Evolutionary conservation across 2,113 vertebrate genomes (phyloP).

Genomic region (Ciconia maguari): DNA sequence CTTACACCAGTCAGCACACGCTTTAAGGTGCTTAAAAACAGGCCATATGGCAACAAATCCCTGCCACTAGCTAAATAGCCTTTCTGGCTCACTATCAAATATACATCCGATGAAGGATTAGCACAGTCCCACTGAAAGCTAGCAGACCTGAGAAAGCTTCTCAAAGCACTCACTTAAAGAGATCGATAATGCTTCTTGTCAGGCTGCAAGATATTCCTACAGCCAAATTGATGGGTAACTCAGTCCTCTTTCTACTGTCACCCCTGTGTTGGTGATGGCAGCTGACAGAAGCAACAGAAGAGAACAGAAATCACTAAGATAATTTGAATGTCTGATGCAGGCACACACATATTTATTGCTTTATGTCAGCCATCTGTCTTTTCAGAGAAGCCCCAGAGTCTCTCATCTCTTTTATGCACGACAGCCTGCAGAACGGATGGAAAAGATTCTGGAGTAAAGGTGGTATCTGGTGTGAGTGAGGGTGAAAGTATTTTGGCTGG

Average conservation of each 20-base stretch:
- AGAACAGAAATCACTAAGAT: neutral
- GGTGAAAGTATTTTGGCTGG: neutral
- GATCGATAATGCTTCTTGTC: neutral
- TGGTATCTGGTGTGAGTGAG: conserved; percentile 13
- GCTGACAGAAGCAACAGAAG: neutral
- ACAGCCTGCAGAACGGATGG: neutral
- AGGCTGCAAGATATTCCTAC: neutral
- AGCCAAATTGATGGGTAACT: neutral
- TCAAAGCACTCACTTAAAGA: neutral
- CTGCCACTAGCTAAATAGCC: neutral
- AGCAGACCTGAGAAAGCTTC: neutral
- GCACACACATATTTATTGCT: neutral
- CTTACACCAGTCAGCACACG: neutral
- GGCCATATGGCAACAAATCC: neutral
- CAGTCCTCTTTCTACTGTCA: neutral
- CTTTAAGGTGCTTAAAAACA: neutral
- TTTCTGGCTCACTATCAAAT: neutral
- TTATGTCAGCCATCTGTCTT: neutral
- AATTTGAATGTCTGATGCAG: neutral
- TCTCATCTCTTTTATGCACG: neutral
- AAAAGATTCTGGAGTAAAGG: neutral
- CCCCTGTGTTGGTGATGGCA: neutral
- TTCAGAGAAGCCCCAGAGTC: neutral
- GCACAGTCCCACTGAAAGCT: neutral
- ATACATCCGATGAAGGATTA: neutral